Conservation (phyloP, 2,113 vertebrate species). For the Reinhardtius hippoglossoides region DNA sequence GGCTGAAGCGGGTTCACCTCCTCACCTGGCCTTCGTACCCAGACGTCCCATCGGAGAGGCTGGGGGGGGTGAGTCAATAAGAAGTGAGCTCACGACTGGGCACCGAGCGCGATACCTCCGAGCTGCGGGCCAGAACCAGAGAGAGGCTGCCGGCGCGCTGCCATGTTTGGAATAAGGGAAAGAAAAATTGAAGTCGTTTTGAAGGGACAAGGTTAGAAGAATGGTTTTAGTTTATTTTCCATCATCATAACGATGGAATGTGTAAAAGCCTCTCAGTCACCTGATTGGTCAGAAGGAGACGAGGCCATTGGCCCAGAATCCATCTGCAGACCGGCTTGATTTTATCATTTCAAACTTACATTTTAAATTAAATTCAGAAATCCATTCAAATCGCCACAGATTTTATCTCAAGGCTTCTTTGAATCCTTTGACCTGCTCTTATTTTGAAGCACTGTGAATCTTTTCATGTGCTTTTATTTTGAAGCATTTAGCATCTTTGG, state of each 20-base stretch:
- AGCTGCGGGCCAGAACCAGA: slow-evolving; percentile 19
- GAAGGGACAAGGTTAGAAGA: slow-evolving; percentile 64
- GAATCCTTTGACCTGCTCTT: background rate
- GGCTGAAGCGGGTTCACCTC: slow-evolving; percentile 9
- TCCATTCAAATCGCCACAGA: slow-evolving; percentile 3
- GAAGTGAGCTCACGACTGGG: slow-evolving; percentile 61
- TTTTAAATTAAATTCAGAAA: background rate
- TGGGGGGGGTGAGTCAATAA: slow-evolving; percentile 67
- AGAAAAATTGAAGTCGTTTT: slow-evolving; percentile 56
- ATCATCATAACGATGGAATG: slow-evolving; percentile 45
- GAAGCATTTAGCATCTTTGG: background rate
- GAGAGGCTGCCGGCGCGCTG: slow-evolving; percentile 37
- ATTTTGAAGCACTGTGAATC: background rate
- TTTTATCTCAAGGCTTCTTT: background rate
- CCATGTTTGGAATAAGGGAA: slow-evolving; percentile 66
- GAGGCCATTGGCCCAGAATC: slow-evolving; percentile 24
- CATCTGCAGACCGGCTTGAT: background rate
- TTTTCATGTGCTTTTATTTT: background rate
- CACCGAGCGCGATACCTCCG: slow-evolving; percentile 4
- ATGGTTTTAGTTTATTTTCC: slow-evolving; percentile 56
- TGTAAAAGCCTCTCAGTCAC: slow-evolving; percentile 20
- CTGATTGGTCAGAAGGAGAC: slow-evolving; percentile 20
- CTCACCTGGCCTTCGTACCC: slow-evolving; percentile 21
- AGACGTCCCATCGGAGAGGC: slow-evolving; percentile 10
- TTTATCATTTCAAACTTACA: background rate